Evolutionary conservation across 2,888 invertebrate genomes (phyloP).

Genomic region (Athetis lepigone): DNA sequence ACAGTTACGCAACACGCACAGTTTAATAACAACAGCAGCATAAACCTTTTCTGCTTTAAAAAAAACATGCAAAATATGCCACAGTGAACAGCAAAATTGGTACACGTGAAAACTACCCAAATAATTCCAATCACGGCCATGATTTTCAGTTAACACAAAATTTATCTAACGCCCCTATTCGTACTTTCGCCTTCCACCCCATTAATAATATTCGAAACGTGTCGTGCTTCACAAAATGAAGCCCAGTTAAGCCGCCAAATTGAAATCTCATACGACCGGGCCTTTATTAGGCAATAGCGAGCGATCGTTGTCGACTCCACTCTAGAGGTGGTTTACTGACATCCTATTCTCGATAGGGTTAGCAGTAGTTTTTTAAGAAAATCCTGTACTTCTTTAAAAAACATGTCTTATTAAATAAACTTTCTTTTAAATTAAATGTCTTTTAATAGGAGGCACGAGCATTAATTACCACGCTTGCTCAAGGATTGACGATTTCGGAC

Average conservation of each 20-base stretch:
- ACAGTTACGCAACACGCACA: too few relatives aligned
- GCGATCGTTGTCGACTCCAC: constrained; percentile 73
- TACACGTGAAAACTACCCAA: background rate
- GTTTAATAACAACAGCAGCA: too few relatives aligned
- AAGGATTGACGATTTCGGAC: too few relatives aligned
- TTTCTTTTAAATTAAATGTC: too few relatives aligned
- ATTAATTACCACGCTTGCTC: too few relatives aligned
- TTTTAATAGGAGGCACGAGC: too few relatives aligned
- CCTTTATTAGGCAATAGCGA: constrained; percentile 81
- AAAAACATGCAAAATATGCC: too few relatives aligned
- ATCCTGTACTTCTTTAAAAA: too few relatives aligned
- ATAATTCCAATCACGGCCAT: constrained; percentile 25
- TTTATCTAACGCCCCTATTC: constrained; percentile 40
- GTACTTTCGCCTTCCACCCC: constrained; percentile 40
- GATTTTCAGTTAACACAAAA: constrained; percentile 34
- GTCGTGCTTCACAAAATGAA: constrained; percentile 63
- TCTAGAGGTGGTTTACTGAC: constrained; percentile 69
- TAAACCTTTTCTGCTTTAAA: too few relatives aligned
- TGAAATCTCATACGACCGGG: constrained; percentile 79
- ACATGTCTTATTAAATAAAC: too few relatives aligned
- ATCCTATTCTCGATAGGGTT: constrained; percentile 62
- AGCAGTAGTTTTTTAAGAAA: constrained; percentile 45
- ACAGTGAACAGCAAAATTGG: background rate
- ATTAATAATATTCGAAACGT: constrained; percentile 61
- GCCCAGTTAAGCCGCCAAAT: constrained; percentile 71